Percentiles rank a stretch among this genome's conserved stretches.
Conservation (phyloP, 2,113 vertebrate species). For the Noctilio leporinus region DNA sequence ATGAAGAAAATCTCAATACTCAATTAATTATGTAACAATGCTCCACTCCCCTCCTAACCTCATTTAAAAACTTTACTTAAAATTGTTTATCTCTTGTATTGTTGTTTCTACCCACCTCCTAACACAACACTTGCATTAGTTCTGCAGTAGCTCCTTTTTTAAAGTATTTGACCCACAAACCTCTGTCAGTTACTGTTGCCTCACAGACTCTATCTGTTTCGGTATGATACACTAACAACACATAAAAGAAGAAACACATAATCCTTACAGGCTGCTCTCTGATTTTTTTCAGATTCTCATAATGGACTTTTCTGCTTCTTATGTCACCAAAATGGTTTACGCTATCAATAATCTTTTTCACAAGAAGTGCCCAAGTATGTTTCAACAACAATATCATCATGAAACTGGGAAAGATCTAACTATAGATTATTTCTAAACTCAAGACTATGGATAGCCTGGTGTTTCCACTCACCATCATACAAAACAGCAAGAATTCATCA, state of each 20-base stretch:
- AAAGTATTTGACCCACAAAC: neutral
- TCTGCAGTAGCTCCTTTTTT: neutral
- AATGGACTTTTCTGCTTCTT: neutral
- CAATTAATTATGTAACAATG: neutral
- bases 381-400: slow-evolving; percentile 22
- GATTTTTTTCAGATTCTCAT: neutral
- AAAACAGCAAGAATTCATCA: neutral
- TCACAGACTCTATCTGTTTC: neutral
- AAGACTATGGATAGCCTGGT: neutral
- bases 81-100: neutral
- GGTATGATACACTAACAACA: neutral
- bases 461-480: neutral
- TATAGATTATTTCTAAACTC: neutral
- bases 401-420: neutral
- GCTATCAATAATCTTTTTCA: slow-evolving; percentile 30
- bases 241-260: neutral
- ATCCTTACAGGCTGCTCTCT: neutral
- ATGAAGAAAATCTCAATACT: neutral
- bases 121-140: neutral
- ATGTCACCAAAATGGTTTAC: neutral
- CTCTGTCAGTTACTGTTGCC: neutral
- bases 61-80: slow-evolving; percentile 17
- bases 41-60: neutral
- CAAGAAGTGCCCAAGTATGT: neutral
- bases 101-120: neutral